Evolutionary conservation across 2,888 invertebrate species (phyloP), one percentile per base, ranked within the genome.

Genomic region (Ichneumoninae sp.): DNA sequence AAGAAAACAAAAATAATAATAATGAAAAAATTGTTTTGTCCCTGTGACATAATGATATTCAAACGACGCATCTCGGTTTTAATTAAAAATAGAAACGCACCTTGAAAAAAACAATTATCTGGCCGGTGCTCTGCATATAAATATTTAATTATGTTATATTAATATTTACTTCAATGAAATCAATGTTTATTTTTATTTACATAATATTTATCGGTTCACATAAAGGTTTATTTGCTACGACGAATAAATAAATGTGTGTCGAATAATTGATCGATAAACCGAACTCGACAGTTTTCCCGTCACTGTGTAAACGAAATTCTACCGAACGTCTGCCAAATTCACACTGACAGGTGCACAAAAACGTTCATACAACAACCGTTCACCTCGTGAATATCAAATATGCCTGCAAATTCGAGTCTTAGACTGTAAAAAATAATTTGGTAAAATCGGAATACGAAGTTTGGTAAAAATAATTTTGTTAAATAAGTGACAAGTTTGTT

Each of bases 341-440:
- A 10, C 36, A 19, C 7, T 33, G 65, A 65, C 19, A 47, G 33
- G 4, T n/a, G 0, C 3, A 60, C 26, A 22, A n/a, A 19, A n/a
- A 33, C 62, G 16, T 8, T 2, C 22, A 26, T 30, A 30, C 10
- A 4, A 60, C 36, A 33, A 22, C 5, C 13, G 50, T 5, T 30
- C 70, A 30, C 60, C 62, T 50, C 70, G 30, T 47, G 69, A 33
- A 70, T 70, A 62, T 69, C 50, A 60, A 66, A 66, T 54, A 16
- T 26, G 0, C 40, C 40, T 2, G 40, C 3, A 40, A 19, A 22
- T 19, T n/a, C 54, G 19, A 52, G 52, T 19, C 22, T 1, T 33
- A 6, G 5, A 33, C 33, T 6, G 33, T 6, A 33, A 33, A 33
- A 33, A 33, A 33, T 33, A 33, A 33, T 33, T 33, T 33, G 33